These are phyloP conservation scores for Zosterops japonicus DNA, from an alignment of 2,113 vertebrate genomes.

Conservation along the genomic window DNA sequence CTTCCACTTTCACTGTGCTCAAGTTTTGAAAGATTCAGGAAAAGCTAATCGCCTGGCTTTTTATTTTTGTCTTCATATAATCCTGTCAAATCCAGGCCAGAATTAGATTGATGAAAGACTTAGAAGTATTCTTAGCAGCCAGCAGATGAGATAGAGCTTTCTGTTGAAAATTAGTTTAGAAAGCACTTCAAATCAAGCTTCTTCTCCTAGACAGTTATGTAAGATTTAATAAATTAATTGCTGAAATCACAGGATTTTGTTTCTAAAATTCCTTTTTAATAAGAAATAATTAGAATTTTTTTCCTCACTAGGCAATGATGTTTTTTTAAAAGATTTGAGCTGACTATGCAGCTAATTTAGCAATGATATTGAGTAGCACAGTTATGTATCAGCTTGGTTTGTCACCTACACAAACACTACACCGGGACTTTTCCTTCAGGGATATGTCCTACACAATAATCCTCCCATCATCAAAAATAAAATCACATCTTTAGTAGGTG, in stretches of 20 bases:
- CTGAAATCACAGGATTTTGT: neutral
- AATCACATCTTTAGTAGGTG: neutral
- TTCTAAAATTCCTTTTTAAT: neutral
- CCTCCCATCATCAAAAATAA: neutral
- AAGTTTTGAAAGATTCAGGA: neutral
- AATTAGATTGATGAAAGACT: slow-evolving; percentile 46
- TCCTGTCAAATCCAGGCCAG: slow-evolving; percentile 33
- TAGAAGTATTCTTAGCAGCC: slow-evolving; percentile 52
- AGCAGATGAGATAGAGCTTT: slow-evolving; percentile 45
- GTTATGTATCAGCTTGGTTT: neutral
- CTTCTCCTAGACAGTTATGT: slow-evolving; percentile 14
- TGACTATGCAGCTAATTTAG: neutral
- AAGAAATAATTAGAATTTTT: neutral
- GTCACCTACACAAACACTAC: neutral
- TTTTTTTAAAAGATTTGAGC: neutral
- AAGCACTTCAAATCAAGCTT: slow-evolving; percentile 16
- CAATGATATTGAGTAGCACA: neutral
- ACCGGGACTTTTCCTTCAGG: neutral
- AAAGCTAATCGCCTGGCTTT: neutral
- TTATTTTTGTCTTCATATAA: slow-evolving; percentile 24
- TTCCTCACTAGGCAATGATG: neutral
- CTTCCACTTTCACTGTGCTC: neutral
- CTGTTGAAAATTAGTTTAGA: slow-evolving; percentile 25
- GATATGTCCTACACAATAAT: neutral
- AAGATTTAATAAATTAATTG: slow-evolving; percentile 7